Percentiles rank a stretch among this genome's conserved stretches.
Conservation (phyloP, 2,888 invertebrate species). For the Malthinus seriepunctatus region DNA sequence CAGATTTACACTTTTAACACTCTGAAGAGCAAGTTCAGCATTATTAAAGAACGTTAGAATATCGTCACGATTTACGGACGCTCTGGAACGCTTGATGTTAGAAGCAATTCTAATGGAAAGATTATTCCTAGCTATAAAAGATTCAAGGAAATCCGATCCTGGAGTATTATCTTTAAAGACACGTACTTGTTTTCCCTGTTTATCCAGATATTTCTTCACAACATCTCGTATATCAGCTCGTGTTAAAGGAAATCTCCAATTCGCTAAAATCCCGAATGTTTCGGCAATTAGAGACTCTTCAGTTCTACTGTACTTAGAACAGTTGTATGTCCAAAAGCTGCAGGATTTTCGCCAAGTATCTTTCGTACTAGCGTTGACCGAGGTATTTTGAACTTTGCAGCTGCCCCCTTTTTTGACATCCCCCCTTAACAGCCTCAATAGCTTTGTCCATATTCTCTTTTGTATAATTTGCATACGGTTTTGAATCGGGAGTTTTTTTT, state of each 20-base stretch:
- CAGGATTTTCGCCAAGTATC: no score
- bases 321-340: neutral
- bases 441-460: no score
- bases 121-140: constrained; percentile 13
- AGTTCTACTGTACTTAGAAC: constrained; percentile 10
- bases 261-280: constrained; percentile 14
- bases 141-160: constrained; percentile 12
- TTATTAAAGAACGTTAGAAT: constrained; percentile 3
- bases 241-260: constrained; percentile 20
- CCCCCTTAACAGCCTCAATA: no score
- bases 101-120: constrained; percentile 7
- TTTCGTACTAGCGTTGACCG: no score
- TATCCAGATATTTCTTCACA: constrained; percentile 18
- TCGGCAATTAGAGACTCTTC: constrained; percentile 11
- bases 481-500: no score
- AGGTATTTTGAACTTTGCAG: no score
- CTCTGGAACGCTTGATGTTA: constrained; percentile 17
- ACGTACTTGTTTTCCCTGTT: constrained; percentile 11
- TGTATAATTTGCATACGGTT: no score
- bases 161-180: constrained; percentile 8
- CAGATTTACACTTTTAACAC: no score
- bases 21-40: no score
- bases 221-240: constrained; percentile 13
- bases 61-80: constrained; percentile 5
- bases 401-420: no score